Conservation (phyloP, 2,888 invertebrate genomes). For the Caenorhabditis imperialis region DNA sequence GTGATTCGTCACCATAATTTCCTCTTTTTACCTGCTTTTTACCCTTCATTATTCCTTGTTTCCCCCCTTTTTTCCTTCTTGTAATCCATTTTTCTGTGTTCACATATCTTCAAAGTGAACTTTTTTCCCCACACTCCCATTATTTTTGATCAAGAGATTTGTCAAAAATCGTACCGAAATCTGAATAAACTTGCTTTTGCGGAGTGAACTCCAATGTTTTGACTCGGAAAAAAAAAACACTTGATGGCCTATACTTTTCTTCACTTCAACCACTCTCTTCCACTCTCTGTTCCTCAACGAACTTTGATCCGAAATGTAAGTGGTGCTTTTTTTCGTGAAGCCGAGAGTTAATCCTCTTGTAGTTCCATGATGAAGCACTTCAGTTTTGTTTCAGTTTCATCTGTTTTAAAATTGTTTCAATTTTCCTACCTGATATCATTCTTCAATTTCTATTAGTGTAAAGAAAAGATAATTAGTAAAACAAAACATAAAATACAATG, state of each 20-base stretch:
- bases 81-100: constrained; percentile 9
- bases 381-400: no score
- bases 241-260: constrained; percentile 24
- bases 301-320: not conserved
- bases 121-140: not conserved
- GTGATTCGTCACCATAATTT: constrained; percentile 38
- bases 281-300: not conserved
- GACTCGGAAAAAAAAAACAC: constrained; percentile 12
- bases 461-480: no score
- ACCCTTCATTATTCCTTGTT: constrained; percentile 29
- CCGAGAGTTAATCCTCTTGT: no score
- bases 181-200: constrained; percentile 1
- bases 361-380: no score
- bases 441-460: no score
- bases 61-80: constrained; percentile 8
- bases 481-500: no score
- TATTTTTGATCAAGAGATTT: no score
- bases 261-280: constrained; percentile 1
- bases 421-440: no score
- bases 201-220: constrained; percentile 6
- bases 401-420: no score
- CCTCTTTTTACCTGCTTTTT: constrained; percentile 1
- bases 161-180: not conserved
- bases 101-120: constrained; percentile 34
- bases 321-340: no score